These are phyloP conservation scores for Lacanobia wlatinum DNA, from an alignment of 2,888 invertebrate genomes.

Conservation along the genomic window DNA sequence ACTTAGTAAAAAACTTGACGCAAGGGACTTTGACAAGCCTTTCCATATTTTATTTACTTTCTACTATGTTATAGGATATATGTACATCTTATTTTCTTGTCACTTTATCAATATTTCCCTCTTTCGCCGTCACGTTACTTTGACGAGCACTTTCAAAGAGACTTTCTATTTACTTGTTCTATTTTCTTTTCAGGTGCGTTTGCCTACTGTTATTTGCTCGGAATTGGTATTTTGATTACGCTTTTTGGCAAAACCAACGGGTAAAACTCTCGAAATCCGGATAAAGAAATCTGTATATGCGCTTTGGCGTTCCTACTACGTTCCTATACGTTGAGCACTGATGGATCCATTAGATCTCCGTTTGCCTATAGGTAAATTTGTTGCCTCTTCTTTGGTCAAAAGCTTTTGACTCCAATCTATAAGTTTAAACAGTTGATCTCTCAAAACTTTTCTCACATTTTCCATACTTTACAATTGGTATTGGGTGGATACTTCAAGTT, in stretches of 20 bases:
- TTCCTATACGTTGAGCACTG: neutral
- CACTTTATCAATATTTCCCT: conserved; percentile 49
- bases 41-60: conserved; percentile 39
- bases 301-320: neutral
- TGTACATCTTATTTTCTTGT: conserved; percentile 39
- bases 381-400: neutral
- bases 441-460: too few relatives aligned
- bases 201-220: conserved; percentile 37
- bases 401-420: neutral
- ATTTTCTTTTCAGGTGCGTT: conserved; percentile 40
- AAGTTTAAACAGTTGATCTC: too few relatives aligned
- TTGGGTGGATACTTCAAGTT: too few relatives aligned
- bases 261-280: conserved; percentile 7
- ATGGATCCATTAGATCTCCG: neutral
- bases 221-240: conserved; percentile 34
- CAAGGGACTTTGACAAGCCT: neutral
- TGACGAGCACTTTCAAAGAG: conserved; percentile 52
- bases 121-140: conserved; percentile 33
- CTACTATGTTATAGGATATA: conserved; percentile 5
- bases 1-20: neutral
- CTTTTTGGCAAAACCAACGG: neutral
- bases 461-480: too few relatives aligned
- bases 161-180: conserved; percentile 39
- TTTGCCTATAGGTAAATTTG: neutral
- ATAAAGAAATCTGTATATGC: conserved; percentile 1